These are phyloP conservation scores for Trogon melanurus DNA, from an alignment of 2,113 vertebrate genomes.

Conservation along the genomic window DNA sequence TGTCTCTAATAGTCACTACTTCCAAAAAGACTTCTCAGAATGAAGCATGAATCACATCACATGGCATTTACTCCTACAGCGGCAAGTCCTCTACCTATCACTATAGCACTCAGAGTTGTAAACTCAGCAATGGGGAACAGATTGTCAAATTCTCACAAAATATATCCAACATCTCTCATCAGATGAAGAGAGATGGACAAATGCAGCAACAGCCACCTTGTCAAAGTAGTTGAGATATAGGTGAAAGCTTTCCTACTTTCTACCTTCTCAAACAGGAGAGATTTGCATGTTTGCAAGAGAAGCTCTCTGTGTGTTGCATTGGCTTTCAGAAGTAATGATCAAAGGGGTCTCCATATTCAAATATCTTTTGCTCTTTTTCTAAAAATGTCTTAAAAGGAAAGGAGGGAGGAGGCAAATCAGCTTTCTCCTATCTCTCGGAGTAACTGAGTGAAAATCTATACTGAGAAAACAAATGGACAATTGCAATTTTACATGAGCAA, in stretches of 20 bases:
- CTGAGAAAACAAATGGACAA: slow-evolving; percentile 13
- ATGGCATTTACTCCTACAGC: neutral
- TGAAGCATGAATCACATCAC: neutral
- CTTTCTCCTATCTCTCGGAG: neutral
- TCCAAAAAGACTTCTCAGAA: neutral
- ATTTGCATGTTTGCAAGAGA: neutral
- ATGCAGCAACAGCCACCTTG: neutral
- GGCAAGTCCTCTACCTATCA: slow-evolving; percentile 32
- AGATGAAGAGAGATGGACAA: slow-evolving; percentile 36
- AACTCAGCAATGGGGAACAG: slow-evolving; percentile 2
- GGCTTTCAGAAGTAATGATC: neutral
- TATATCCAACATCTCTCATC: slow-evolving; percentile 1
- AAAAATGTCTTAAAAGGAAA: neutral
- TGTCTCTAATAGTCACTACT: neutral
- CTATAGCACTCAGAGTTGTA: neutral
- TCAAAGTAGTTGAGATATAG: neutral
- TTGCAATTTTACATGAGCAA: neutral
- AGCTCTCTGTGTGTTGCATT: neutral
- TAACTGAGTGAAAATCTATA: neutral
- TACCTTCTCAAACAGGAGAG: neutral
- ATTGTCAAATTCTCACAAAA: slow-evolving; percentile 50
- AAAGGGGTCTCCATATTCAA: neutral
- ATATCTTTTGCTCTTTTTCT: neutral
- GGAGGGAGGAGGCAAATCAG: neutral
- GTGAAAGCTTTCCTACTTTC: neutral